Evolutionary conservation across 2,888 invertebrate genomes (phyloP).

Genomic region (Melanophora roralis): DNA sequence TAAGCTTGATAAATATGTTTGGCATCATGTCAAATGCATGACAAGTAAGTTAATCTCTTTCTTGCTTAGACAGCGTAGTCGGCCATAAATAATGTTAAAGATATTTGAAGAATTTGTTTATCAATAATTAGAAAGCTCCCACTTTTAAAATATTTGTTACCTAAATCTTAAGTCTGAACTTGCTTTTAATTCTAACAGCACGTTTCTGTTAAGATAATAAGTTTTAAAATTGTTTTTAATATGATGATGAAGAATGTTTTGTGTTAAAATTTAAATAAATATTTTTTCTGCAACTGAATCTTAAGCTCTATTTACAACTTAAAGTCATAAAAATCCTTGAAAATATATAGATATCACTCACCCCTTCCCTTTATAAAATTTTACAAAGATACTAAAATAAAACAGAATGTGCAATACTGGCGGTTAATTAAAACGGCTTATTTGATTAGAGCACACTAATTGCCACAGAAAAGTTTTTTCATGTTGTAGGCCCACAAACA

Average conservation of each 20-base stretch:
- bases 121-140: neutral
- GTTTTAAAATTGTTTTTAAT: too few relatives aligned
- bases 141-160: conserved; percentile 37
- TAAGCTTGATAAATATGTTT: conserved; percentile 61
- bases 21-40: conserved; percentile 48
- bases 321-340: neutral
- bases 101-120: neutral
- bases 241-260: too few relatives aligned
- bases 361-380: too few relatives aligned
- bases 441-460: conserved; percentile 67
- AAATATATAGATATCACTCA: neutral
- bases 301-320: neutral
- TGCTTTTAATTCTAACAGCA: neutral
- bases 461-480: conserved; percentile 62
- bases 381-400: too few relatives aligned
- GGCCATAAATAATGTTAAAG: neutral
- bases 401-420: conserved; percentile 24
- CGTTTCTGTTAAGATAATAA: too few relatives aligned
- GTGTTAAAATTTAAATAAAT: too few relatives aligned
- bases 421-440: conserved; percentile 67
- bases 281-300: neutral
- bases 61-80: neutral
- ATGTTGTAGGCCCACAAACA: conserved; percentile 33
- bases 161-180: conserved; percentile 6
- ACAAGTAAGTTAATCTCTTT: neutral